Evolutionary conservation across 2,888 invertebrate genomes (phyloP), one percentile per base, ranked within the genome.

Genomic region (Drosophila paranaensis): DNA sequence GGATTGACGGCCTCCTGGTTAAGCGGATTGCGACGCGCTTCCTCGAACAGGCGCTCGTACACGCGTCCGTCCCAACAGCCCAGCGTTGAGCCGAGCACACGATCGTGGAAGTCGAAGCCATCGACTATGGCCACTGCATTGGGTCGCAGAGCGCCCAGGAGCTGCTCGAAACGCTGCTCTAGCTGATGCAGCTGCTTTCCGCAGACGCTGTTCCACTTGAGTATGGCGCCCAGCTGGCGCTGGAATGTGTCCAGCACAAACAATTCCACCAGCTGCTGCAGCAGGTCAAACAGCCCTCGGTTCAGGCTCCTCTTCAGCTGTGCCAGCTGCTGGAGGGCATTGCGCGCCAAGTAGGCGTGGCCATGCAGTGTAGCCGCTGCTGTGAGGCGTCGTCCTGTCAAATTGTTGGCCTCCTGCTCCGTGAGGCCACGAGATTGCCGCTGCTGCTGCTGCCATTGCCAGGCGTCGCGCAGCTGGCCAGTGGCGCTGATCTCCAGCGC

Each of bases 121-220:
- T 99, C 98, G 0, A 98, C 98, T 13, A 99, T 93, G 0, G 96
- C 96, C 0, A 99, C 96, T 0, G 97, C 98, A 92, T 98, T 96
- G n/a, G 96, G 96, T 45, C 98, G 95, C 54, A 99, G 93, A 14
- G 94, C 93, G 0, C 93, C 92, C 60, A 98, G 93, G 61, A 96
- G 92, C 43, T 95, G 94, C 85, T 96, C 96, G 79, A 96, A 94
- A 93, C 96, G 95, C 51, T 92, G 92, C 90, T 96, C 96, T 37
- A 97, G 82, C 27, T 93, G 90, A 3, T 76, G 68, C 33, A 92
- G 51, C 53, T 92, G 88, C 3, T 54, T 60, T 0, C 68, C 70
- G 0, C 60, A 71, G 50, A 93, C 71, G 27, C 54, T 61, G 42
- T 83, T 85, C 86, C 87, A 86, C 2, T 78, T 74, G 27, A 91